phyloP scores from a whole-genome alignment of 37 sponge, comb jelly and placozoan species.

The Halichondria panicea region DNA sequence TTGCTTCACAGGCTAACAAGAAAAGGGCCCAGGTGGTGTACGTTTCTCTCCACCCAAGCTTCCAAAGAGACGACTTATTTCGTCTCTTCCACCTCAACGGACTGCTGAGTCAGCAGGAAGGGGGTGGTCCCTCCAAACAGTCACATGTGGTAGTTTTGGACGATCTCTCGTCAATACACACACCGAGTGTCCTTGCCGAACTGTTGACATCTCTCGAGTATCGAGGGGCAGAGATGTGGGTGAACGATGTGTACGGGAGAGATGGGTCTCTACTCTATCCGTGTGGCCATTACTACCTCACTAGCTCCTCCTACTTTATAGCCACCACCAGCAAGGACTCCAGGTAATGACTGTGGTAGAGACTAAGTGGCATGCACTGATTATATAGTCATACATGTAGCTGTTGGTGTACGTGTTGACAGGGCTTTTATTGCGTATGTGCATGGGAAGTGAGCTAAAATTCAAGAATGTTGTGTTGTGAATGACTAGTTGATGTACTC shows the following conservation, averaged over 20 bases:
- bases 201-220: slow-evolving; percentile 41
- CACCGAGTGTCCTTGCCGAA: slow-evolving; percentile 54
- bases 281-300: slow-evolving; percentile 60
- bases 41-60: slow-evolving; percentile 50
- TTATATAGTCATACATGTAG: no score
- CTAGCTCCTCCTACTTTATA: slow-evolving; percentile 39
- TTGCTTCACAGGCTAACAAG: neutral
- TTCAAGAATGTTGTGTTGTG: no score
- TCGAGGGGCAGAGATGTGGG: slow-evolving; percentile 60
- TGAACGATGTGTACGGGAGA: slow-evolving; percentile 37
- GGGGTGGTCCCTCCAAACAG: neutral
- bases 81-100: slow-evolving; percentile 54
- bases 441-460: no score
- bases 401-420: no score
- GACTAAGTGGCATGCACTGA: no score
- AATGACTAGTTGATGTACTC: neutral
- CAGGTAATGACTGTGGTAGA: no score
- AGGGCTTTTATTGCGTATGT: no score
- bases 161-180: slow-evolving; percentile 38
- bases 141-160: slow-evolving; percentile 63
- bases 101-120: slow-evolving; percentile 1
- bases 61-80: slow-evolving; percentile 72
- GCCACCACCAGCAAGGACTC: no score
- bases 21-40: slow-evolving; percentile 41
- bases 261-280: slow-evolving; percentile 24